A percentile compares a stretch with the other conserved stretches of the same genome.
These are phyloP conservation scores for Trichopria drosophilae DNA, from an alignment of 2,888 invertebrate species.

Conservation along the genomic window DNA sequence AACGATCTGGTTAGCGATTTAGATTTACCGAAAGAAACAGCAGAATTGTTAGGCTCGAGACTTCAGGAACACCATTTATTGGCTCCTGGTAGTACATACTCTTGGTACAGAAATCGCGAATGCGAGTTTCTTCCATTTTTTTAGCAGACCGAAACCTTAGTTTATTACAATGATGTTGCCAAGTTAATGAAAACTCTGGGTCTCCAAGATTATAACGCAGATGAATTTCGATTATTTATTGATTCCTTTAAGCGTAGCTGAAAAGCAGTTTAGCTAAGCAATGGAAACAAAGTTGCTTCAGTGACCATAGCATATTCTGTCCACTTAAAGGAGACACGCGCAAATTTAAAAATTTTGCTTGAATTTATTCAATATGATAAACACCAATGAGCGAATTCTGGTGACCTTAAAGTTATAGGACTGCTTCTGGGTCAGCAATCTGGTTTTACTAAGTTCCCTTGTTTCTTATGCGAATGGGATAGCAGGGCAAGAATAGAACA, in stretches of 20 bases:
- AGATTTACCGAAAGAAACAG: too few relatives aligned
- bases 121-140: constrained; percentile 27
- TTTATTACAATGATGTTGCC: constrained; percentile 19
- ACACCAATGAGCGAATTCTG: too few relatives aligned
- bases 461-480: constrained; percentile 3
- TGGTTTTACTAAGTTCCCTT: too few relatives aligned
- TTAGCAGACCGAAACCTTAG: constrained; percentile 12
- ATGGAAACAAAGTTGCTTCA: constrained; percentile 20
- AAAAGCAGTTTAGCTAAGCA: constrained; percentile 25
- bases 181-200: constrained; percentile 1
- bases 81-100: constrained; percentile 8
- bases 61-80: constrained; percentile 8
- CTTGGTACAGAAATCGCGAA: constrained; percentile 26
- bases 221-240: constrained; percentile 34
- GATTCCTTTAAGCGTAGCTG: constrained; percentile 30
- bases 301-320: background rate
- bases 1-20: constrained; percentile 12
- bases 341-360: background rate
- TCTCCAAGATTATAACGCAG: constrained; percentile 9
- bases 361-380: constrained; percentile 3
- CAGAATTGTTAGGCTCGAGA: constrained; percentile 5
- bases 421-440: constrained; percentile 2
- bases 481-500: background rate
- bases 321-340: background rate
- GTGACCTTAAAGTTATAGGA: constrained; percentile 7